These are phyloP conservation scores for Terrapene triunguis DNA, from an alignment of 2,113 vertebrate species.

Conservation along the genomic window DNA sequence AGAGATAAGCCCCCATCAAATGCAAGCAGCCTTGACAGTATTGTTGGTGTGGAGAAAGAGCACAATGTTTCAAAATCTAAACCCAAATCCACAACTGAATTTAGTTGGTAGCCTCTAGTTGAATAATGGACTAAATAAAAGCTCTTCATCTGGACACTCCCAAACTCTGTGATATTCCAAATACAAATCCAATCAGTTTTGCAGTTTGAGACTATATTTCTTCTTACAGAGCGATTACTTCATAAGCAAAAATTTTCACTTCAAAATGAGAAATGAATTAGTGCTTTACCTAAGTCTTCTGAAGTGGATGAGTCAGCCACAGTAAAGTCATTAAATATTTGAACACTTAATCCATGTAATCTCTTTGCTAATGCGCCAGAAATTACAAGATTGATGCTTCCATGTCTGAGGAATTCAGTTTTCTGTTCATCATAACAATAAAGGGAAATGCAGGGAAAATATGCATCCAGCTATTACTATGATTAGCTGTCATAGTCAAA, in stretches of 20 bases:
- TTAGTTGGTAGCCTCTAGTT: not conserved
- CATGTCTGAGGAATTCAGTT: not conserved
- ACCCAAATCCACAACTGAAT: not conserved
- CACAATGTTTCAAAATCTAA: not conserved
- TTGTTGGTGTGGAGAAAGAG: not conserved
- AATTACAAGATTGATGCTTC: not conserved
- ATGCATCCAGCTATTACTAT: not conserved
- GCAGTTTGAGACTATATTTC: not conserved
- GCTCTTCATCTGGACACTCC: not conserved
- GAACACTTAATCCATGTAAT: not conserved
- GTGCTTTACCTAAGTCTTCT: not conserved
- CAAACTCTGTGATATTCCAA: not conserved
- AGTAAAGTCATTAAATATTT: not conserved
- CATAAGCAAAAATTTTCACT: not conserved
- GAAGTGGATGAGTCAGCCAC: not conserved
- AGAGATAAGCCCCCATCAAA: rapidly evolving
- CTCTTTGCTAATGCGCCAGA: not conserved
- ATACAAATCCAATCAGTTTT: not conserved
- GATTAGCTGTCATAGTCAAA: not conserved
- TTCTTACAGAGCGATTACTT: not conserved
- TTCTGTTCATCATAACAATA: not conserved
- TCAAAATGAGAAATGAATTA: not conserved
- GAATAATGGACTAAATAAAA: not conserved
- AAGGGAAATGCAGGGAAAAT: not conserved
- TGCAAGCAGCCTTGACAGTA: not conserved